Conservation (phyloP, 2,888 invertebrate genomes). For the Acleris literana region DNA sequence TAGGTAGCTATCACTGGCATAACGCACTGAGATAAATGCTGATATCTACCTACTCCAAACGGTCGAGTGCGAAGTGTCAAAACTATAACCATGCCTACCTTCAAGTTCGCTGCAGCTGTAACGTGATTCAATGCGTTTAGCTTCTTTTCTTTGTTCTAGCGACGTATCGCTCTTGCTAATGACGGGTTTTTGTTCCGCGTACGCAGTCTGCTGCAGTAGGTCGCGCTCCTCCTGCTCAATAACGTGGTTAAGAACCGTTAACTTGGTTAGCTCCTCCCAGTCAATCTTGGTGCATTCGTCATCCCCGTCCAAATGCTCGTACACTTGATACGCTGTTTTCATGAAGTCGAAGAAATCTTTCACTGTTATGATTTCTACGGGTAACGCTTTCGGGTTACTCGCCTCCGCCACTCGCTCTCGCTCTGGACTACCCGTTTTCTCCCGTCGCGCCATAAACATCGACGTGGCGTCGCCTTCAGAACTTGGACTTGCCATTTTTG, state of each 20-base stretch:
- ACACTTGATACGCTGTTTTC: constrained; percentile 88
- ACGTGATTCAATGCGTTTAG: constrained; percentile 57
- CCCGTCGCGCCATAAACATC: constrained; percentile 70
- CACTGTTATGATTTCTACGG: constrained; percentile 86
- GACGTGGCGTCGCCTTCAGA: constrained; percentile 64
- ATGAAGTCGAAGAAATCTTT: constrained; percentile 89
- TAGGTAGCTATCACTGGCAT: no score
- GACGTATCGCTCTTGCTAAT: constrained; percentile 71
- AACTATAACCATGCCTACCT: constrained; percentile 47
- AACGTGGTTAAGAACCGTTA: constrained; percentile 77
- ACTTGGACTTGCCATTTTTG: constrained; percentile 66
- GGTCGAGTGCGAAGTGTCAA: no score
- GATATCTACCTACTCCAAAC: no score
- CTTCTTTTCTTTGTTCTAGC: constrained; percentile 58
- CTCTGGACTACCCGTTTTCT: constrained; percentile 57
- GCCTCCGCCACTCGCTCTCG: constrained; percentile 48
- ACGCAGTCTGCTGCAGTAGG: constrained; percentile 64
- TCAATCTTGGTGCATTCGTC: constrained; percentile 74
- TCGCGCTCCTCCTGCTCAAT: constrained; percentile 77
- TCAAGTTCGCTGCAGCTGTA: constrained; percentile 74
- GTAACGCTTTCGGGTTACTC: constrained; percentile 56
- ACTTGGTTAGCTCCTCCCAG: constrained; percentile 79
- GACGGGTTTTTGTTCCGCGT: constrained; percentile 59
- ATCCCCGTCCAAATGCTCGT: constrained; percentile 73
- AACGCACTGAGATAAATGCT: no score